phyloP scores from a whole-genome alignment of 2,797 vertebrate genomes.

The Ambastaia sidthimunki region DNA sequence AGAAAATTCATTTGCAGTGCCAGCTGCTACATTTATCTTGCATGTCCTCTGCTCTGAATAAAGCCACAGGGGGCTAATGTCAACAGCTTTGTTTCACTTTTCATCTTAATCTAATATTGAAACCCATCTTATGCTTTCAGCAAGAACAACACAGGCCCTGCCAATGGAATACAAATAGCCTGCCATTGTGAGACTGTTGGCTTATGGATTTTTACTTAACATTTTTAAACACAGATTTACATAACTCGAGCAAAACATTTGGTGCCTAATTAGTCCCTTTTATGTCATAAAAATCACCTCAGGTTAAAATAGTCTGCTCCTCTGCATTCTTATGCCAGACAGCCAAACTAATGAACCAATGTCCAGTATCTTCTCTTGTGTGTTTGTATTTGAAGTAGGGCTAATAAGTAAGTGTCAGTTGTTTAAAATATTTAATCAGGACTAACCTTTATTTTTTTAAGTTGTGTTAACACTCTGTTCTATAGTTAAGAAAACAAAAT shows the following conservation, averaged over 20 bases:
- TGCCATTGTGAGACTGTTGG: background rate
- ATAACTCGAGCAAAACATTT: slow-evolving; percentile 31
- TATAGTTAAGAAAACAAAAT: too few relatives aligned
- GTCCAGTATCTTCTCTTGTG: background rate
- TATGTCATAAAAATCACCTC: slow-evolving; percentile 19
- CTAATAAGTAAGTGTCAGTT: background rate
- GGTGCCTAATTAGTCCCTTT: slow-evolving; percentile 38
- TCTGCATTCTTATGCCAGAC: background rate
- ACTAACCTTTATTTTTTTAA: too few relatives aligned
- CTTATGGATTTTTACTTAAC: slow-evolving; percentile 17
- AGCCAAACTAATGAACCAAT: background rate
- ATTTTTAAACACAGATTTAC: slow-evolving; percentile 32
- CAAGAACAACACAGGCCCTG: slow-evolving; percentile 24
- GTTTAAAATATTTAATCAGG: background rate
- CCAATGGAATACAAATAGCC: slow-evolving; percentile 43
- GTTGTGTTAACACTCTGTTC: too few relatives aligned
- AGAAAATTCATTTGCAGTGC: slow-evolving; percentile 53
- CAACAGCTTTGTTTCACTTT: slow-evolving; percentile 55
- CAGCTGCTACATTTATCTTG: slow-evolving; percentile 55
- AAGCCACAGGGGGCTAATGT: slow-evolving; percentile 54
- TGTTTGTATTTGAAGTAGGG: background rate
- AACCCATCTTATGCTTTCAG: slow-evolving; percentile 30
- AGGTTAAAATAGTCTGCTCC: slow-evolving; percentile 36
- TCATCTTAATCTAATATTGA: slow-evolving; percentile 58
- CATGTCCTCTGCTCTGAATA: slow-evolving; percentile 49